These are phyloP conservation scores for Drosophila tsacasi DNA, from an alignment of 1,140 invertebrate species.

Conservation along the genomic window DNA sequence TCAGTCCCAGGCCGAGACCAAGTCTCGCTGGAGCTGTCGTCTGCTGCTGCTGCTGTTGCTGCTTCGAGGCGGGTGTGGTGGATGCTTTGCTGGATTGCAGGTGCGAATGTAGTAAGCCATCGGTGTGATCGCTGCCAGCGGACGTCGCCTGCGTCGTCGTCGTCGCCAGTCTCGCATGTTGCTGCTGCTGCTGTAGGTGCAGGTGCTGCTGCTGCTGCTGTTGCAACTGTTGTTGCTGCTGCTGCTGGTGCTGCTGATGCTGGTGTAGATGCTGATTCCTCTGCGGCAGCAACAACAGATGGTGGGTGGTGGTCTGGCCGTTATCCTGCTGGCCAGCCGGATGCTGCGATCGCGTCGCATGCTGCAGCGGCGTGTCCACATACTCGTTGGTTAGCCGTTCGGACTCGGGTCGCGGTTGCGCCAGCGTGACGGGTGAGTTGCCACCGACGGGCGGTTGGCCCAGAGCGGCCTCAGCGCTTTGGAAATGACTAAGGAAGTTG, in stretches of 20 bases:
- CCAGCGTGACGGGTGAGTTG: slow-evolving; percentile 87
- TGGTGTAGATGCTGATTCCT: slow-evolving; percentile 68
- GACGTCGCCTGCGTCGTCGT: slow-evolving; percentile 51
- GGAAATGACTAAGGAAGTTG: slow-evolving; percentile 84
- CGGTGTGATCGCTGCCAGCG: slow-evolving; percentile 67
- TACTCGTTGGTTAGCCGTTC: slow-evolving; percentile 93
- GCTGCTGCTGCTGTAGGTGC: slow-evolving; percentile 34
- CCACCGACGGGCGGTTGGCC: slow-evolving; percentile 61
- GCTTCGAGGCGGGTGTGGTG: slow-evolving; percentile 67
- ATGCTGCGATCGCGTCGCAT: slow-evolving; percentile 75
- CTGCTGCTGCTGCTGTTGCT: slow-evolving; percentile 40
- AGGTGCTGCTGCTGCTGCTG: slow-evolving; percentile 44
- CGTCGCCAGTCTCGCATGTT: slow-evolving; percentile 65
- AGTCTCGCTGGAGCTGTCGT: slow-evolving; percentile 18
- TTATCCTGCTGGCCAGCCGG: slow-evolving; percentile 77
- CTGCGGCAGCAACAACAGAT: slow-evolving; percentile 74
- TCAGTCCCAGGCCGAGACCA: slow-evolving; percentile 20
- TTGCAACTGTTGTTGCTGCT: slow-evolving; percentile 42
- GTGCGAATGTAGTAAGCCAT: slow-evolving; percentile 84
- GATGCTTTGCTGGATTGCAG: slow-evolving; percentile 40
- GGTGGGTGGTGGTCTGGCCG: slow-evolving; percentile 83
- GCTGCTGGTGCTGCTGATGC: slow-evolving; percentile 57
- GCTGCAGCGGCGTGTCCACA: slow-evolving; percentile 90
- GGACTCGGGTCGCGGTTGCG: slow-evolving; percentile 90
- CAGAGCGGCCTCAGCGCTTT: slow-evolving; percentile 75